Percentiles rank a stretch among this genome's conserved stretches.
Conservation (phyloP, 2,888 invertebrate species). For the Lasioglossum villosulum region DNA sequence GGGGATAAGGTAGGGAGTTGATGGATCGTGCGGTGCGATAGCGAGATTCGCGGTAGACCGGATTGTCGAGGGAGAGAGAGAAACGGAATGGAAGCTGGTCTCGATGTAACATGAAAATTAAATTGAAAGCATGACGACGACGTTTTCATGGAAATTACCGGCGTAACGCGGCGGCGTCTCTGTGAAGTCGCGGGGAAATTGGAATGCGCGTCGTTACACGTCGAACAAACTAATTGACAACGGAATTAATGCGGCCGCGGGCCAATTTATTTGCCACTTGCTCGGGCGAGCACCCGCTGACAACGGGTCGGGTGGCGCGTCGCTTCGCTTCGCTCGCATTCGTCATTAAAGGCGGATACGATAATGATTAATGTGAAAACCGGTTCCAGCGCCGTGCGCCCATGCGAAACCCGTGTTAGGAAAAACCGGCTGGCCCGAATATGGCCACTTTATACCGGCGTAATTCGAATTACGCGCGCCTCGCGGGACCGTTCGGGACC, state of each 20-base stretch:
- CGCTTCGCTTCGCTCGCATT: conserved; percentile 33
- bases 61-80: background rate
- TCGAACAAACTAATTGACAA: conserved; percentile 74
- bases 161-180: conserved; percentile 28
- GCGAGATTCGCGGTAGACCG: background rate
- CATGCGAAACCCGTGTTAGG: conserved; percentile 61
- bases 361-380: conserved; percentile 78
- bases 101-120: conserved; percentile 19
- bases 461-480: conserved; percentile 62
- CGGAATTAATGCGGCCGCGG: conserved; percentile 74
- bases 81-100: background rate
- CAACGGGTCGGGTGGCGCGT: conserved; percentile 55
- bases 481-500: conserved; percentile 29
- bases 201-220: conserved; percentile 63
- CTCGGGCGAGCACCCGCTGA: conserved; percentile 67
- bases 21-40: background rate
- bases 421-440: conserved; percentile 68
- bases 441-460: conserved; percentile 60
- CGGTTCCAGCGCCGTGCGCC: conserved; percentile 61
- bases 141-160: conserved; percentile 42
- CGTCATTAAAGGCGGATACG: conserved; percentile 74
- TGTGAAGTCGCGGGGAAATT: conserved; percentile 36
- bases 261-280: conserved; percentile 75
- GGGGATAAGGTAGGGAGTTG: background rate
- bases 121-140: conserved; percentile 48